These are phyloP conservation scores for Anorthoa munda DNA, from an alignment of 2,888 invertebrate genomes.

Conservation along the genomic window DNA sequence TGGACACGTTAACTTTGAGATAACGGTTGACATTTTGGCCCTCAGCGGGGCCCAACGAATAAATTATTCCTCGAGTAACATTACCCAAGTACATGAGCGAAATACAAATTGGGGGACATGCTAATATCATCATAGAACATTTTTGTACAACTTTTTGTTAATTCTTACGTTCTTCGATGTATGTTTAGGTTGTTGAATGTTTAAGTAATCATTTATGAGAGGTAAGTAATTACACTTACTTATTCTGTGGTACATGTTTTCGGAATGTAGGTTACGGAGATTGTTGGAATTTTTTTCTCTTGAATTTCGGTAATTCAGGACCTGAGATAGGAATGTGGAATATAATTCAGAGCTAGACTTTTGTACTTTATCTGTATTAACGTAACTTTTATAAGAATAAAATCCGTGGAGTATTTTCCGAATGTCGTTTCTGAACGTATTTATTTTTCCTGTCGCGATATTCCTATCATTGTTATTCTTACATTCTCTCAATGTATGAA, in stretches of 20 bases:
- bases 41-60: conserved; percentile 50
- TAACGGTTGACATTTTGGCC: conserved; percentile 50
- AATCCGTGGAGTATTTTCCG: neutral
- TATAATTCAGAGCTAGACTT: neutral
- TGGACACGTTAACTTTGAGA: conserved; percentile 41
- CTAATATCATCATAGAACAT: conserved; percentile 33
- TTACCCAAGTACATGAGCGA: conserved; percentile 64
- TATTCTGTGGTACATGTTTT: neutral
- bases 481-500: neutral
- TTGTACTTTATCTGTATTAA: conserved; percentile 22
- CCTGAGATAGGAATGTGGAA: neutral
- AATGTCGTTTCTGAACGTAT: neutral
- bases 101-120: conserved; percentile 66
- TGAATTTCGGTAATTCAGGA: neutral
- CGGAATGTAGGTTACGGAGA: neutral
- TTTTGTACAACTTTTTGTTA: neutral
- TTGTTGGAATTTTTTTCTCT: neutral
- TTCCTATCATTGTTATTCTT: too few relatives aligned
- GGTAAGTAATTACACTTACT: conserved; percentile 8
- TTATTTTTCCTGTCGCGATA: neutral
- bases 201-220: neutral
- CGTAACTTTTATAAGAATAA: neutral
- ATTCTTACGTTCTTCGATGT: neutral
- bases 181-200: neutral
- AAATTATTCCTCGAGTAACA: conserved; percentile 71